Conservation (phyloP, 2,888 invertebrate genomes). For the Gymnocheta viridis region DNA sequence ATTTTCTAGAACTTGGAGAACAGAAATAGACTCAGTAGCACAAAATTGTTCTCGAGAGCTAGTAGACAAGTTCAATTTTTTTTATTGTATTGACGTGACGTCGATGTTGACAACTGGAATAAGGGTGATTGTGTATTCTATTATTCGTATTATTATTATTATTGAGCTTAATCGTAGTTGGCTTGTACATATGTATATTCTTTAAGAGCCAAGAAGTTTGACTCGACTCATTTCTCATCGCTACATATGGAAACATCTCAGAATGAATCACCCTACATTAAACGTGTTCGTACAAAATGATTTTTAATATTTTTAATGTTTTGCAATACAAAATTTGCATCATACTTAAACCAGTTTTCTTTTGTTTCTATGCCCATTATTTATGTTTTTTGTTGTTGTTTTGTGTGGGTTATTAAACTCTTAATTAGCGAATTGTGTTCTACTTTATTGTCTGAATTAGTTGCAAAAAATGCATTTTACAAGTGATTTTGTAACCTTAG, state of each 20-base stretch:
- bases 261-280: not conserved
- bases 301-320: constrained; percentile 5
- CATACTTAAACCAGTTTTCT: constrained; percentile 39
- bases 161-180: too few species aligned
- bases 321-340: constrained; percentile 29
- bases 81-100: too few species aligned
- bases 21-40: too few species aligned
- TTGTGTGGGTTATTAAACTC: constrained; percentile 47
- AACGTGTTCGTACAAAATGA: constrained; percentile 2
- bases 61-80: too few species aligned
- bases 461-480: constrained; percentile 10
- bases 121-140: too few species aligned
- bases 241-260: not conserved
- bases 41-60: too few species aligned
- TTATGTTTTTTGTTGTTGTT: constrained; percentile 5
- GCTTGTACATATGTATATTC: too few species aligned
- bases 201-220: too few species aligned
- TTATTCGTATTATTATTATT: too few species aligned
- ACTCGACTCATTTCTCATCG: too few species aligned
- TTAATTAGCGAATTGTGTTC: constrained; percentile 44
- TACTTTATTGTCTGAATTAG: constrained; percentile 15
- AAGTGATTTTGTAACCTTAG: not conserved
- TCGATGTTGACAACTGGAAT: too few species aligned
- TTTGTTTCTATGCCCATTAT: constrained; percentile 6
- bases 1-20: too few species aligned